phyloP scores from a whole-genome alignment of 2,113 vertebrate genomes.

The Deroptyus accipitrinus region DNA sequence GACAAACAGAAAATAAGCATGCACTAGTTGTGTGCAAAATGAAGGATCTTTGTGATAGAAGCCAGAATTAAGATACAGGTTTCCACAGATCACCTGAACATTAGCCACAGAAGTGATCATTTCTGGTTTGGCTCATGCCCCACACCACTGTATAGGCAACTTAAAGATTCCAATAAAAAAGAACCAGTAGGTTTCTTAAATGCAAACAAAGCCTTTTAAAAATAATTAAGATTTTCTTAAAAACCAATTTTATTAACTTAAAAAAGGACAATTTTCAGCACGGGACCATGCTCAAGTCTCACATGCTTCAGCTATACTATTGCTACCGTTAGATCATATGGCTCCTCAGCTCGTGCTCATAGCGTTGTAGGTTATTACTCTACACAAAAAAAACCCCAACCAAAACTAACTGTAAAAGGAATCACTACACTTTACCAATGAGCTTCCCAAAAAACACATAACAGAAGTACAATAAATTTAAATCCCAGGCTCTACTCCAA shows the following conservation, averaged over 20 bases:
- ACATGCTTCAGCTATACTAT: background rate
- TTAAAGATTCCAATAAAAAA: background rate
- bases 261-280: background rate
- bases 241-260: background rate
- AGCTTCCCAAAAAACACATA: background rate
- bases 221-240: background rate
- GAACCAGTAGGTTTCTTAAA: background rate
- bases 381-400: background rate
- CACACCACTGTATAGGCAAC: background rate
- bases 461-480: background rate
- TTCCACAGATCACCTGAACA: background rate
- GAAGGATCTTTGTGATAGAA: background rate
- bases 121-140: background rate
- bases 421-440: background rate
- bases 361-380: background rate
- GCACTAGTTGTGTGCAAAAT: background rate
- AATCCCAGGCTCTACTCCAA: background rate
- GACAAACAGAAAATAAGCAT: background rate
- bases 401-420: background rate
- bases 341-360: fast-evolving
- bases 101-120: background rate
- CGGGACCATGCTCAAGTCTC: background rate
- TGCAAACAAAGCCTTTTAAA: background rate
- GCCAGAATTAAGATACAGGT: background rate
- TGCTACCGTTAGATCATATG: background rate